Evolutionary conservation across 2,113 vertebrate genomes (phyloP).

Genomic region (Myodes glareolus): DNA sequence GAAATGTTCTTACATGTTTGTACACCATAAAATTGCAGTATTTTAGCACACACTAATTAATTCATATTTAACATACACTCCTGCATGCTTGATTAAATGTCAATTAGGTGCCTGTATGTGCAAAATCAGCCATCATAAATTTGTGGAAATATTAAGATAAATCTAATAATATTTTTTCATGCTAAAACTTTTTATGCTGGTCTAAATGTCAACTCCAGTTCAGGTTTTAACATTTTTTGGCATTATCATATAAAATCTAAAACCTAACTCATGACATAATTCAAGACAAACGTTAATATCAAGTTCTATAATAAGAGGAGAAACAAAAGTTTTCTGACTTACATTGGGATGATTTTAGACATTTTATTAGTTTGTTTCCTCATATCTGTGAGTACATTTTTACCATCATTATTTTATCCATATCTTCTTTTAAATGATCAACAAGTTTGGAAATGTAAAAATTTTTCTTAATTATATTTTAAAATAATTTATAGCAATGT

Average conservation of each 20-base stretch:
- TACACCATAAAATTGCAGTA: slow-evolving; percentile 73
- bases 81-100: slow-evolving; percentile 78
- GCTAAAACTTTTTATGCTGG: neutral
- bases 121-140: slow-evolving; percentile 80
- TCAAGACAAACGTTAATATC: neutral
- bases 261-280: neutral
- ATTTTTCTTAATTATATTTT: slow-evolving; percentile 10
- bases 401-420: neutral
- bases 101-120: slow-evolving; percentile 81
- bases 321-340: neutral
- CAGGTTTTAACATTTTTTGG: neutral
- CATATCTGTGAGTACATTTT: neutral
- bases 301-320: neutral
- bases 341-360: neutral
- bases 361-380: neutral
- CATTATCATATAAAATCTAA: neutral
- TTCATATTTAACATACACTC: slow-evolving; percentile 84
- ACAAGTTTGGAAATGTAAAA: neutral
- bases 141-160: slow-evolving; percentile 74
- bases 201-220: neutral
- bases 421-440: neutral
- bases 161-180: slow-evolving; percentile 20
- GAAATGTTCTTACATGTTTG: slow-evolving; percentile 82
- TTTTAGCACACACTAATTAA: slow-evolving; percentile 83
- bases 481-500: neutral